Percentiles rank a stretch among this genome's conserved stretches.
phyloP scores from a whole-genome alignment of 2,888 invertebrate genomes.

The Ectemnius cavifrons region DNA sequence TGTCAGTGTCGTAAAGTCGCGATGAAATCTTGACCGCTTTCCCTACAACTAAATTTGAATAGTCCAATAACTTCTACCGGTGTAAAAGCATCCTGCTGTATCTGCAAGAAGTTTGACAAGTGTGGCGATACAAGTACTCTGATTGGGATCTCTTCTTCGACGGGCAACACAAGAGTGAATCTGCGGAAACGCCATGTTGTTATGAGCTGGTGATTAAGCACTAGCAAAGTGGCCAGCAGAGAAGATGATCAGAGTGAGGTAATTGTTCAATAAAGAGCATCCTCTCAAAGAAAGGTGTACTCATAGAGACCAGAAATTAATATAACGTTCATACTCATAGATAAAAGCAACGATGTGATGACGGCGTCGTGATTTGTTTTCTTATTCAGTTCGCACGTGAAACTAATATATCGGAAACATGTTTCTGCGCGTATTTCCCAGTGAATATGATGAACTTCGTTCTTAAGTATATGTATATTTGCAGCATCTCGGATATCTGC shows the following conservation, averaged over 20 bases:
- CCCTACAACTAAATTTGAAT: neutral
- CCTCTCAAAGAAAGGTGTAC: too few species aligned
- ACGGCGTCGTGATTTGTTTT: too few species aligned
- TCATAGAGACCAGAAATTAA: too few species aligned
- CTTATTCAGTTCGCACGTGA: too few species aligned
- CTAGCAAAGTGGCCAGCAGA: conserved; percentile 39
- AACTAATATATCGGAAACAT: neutral
- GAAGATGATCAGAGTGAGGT: conserved; percentile 53
- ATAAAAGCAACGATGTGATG: too few species aligned
- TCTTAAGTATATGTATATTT: neutral
- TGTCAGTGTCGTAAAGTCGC: conserved; percentile 34
- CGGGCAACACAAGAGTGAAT: conserved; percentile 16
- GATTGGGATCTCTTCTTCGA: neutral
- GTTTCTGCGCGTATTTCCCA: neutral
- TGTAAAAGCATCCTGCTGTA: neutral
- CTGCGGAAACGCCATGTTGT: conserved; percentile 38
- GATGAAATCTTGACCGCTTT: conserved; percentile 17
- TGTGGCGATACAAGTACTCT: neutral
- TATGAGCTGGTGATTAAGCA: conserved; percentile 16
- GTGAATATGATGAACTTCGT: conserved; percentile 17
- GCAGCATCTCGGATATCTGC: neutral
- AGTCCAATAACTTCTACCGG: neutral
- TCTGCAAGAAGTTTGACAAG: neutral
- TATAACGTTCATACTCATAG: too few species aligned
- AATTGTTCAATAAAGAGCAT: conserved; percentile 23